phyloP scores from a whole-genome alignment of 2,113 vertebrate genomes.

The Leucoraja erinaceus region DNA sequence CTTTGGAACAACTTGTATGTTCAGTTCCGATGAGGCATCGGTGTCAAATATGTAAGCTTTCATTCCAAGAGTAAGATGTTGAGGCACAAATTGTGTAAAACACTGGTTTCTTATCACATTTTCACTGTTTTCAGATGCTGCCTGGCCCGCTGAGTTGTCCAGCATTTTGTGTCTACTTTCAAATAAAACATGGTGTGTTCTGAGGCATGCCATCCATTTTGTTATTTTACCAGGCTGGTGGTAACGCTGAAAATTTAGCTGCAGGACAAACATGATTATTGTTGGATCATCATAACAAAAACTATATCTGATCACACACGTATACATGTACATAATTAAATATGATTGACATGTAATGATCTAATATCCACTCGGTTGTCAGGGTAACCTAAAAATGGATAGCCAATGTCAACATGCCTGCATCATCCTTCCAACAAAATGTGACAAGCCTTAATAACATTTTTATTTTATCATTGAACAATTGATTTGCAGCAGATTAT shows the following conservation, averaged over 20 bases:
- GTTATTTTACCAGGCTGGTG: neutral
- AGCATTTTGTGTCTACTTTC: too few relatives aligned
- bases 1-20: neutral
- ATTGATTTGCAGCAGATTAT: neutral
- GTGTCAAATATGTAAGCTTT: neutral
- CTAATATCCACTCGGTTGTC: neutral
- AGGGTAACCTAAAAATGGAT: neutral
- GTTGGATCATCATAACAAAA: neutral
- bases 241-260: neutral
- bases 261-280: neutral
- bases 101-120: neutral
- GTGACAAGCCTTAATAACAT: neutral
- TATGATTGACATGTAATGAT: neutral
- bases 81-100: neutral
- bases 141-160: too few relatives aligned
- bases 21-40: neutral
- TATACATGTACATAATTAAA: neutral
- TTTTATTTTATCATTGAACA: slow-evolving; percentile 13
- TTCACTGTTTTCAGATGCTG: neutral
- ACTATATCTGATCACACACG: neutral
- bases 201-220: neutral
- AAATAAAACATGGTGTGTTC: neutral
- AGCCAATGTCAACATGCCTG: neutral
- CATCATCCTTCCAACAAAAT: neutral
- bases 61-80: neutral